A percentile compares a stretch with the other conserved stretches of the same genome.
These are phyloP conservation scores for Narcine bancroftii DNA, from an alignment of 2,113 vertebrate genomes.

Conservation along the genomic window DNA sequence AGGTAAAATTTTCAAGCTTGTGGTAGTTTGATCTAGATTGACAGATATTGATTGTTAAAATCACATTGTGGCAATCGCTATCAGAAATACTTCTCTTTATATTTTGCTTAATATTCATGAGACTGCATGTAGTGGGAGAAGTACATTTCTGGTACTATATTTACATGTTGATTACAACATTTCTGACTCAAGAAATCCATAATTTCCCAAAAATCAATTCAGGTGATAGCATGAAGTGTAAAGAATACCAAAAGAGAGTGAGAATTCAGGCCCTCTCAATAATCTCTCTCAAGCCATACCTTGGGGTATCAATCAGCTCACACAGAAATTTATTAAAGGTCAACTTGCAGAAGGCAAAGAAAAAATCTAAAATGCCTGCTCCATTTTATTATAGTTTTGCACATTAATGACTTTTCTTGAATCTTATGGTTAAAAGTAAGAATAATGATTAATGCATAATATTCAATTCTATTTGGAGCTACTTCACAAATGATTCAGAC, in stretches of 20 bases:
- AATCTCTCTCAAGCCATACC: neutral
- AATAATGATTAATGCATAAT: too few species aligned
- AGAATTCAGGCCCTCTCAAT: neutral
- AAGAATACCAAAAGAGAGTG: neutral
- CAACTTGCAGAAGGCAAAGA: neutral
- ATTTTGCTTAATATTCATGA: conserved; percentile 1
- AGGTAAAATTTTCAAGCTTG: neutral
- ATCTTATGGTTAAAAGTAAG: too few species aligned
- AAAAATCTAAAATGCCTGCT: neutral
- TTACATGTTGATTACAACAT: conserved; percentile 5
- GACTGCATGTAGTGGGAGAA: neutral
- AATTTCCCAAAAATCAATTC: neutral
- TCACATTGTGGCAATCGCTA: neutral
- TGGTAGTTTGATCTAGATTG: neutral
- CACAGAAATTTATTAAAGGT: neutral
- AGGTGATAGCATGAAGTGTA: neutral
- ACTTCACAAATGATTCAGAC: too few species aligned
- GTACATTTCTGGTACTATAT: neutral
- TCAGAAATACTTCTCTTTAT: conserved; percentile 2
- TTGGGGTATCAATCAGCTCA: neutral
- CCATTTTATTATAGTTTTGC: neutral
- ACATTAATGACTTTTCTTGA: neutral
- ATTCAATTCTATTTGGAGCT: too few species aligned
- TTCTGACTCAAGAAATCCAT: neutral
- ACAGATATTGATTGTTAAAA: conserved; percentile 12